Base-by-base conservation (phyloP, 2,888 invertebrate species). In the Patella pellucida region DNA sequence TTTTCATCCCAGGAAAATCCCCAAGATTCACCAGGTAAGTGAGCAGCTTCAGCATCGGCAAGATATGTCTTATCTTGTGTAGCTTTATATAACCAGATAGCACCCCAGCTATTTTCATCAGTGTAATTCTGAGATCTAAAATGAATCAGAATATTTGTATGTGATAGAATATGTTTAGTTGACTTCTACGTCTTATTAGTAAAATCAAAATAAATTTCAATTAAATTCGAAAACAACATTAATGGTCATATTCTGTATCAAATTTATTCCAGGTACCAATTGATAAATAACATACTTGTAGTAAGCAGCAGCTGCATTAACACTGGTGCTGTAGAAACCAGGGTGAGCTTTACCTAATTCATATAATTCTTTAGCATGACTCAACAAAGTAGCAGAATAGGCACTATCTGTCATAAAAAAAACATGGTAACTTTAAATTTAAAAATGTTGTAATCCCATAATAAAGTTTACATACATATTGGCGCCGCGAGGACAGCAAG, bases 91-190 rank as follows among this genome's bases (percentile, higher is more conserved):
- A 84, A 74, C 84, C 84, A 84, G 15, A 77, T 73, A 23, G 83
- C 83, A 19, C 76, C 82, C 81, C 81, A 84, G 4, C 74, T 77
- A 52, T 84, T 71, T 73, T 84, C 84, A 72, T 84, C 84, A 12
- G 69, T 68, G 73, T 77, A 80, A 15, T 71, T 73, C 3, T 71
- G 54, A 5, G 79, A 80, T 27, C 75, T 75, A 68, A 15, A 52
- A 52, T 51, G 19, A 23, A 41, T 41, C 7, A 41, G 41, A 27
- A 9, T 41, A 41, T 7, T 41, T 41, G 41, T 41, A 9, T 41
- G 41, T 41, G 41, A 41, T 9, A 41, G 41, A 41, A 9, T 41
- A 41, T 41, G 41, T 9, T 41, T 41, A 9, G 41, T 9, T 41
- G 41, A 41, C 41, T 7, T 41, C 41, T 41, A 41, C 41, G 41